Conservation (phyloP, 2,113 vertebrate species). For the Corvus hawaiiensis region DNA sequence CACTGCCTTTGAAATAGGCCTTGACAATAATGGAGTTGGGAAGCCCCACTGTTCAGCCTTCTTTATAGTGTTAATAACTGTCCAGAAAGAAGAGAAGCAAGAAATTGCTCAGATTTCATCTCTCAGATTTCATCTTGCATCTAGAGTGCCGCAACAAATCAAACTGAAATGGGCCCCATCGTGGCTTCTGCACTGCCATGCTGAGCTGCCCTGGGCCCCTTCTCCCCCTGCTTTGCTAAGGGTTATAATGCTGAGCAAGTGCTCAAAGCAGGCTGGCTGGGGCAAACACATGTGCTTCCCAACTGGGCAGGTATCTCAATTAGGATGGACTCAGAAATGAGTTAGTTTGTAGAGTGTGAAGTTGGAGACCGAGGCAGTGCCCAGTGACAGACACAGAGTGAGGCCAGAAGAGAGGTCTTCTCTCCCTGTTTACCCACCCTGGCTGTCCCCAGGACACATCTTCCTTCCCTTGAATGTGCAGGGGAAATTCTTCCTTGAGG, state of each 20-base stretch:
- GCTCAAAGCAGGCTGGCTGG: background rate
- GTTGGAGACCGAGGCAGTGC: background rate
- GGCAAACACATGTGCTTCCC: background rate
- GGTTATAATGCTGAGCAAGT: background rate
- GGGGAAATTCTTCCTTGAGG: background rate
- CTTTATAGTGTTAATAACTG: conserved; percentile 72
- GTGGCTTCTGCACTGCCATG: background rate
- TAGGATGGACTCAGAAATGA: background rate
- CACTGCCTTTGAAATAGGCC: conserved; percentile 54
- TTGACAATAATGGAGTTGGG: conserved; percentile 51
- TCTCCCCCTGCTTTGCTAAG: background rate
- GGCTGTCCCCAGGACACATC: background rate
- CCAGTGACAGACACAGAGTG: background rate
- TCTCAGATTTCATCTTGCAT: conserved; percentile 61
- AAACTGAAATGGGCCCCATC: conserved; percentile 54
- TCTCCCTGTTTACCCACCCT: background rate
- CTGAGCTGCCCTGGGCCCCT: conserved; percentile 11
- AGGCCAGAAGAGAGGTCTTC: background rate
- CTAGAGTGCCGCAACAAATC: conserved; percentile 52
- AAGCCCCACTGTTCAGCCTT: conserved; percentile 62
- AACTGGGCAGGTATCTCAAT: background rate
- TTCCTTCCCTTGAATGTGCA: background rate
- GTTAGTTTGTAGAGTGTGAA: background rate
- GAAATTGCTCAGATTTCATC: conserved; percentile 66
- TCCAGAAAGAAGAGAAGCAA: conserved; percentile 65